Percentiles rank a stretch among this genome's conserved stretches.
These are phyloP conservation scores for Ciconia stormi DNA, from an alignment of 2,113 vertebrate species.

Conservation along the genomic window DNA sequence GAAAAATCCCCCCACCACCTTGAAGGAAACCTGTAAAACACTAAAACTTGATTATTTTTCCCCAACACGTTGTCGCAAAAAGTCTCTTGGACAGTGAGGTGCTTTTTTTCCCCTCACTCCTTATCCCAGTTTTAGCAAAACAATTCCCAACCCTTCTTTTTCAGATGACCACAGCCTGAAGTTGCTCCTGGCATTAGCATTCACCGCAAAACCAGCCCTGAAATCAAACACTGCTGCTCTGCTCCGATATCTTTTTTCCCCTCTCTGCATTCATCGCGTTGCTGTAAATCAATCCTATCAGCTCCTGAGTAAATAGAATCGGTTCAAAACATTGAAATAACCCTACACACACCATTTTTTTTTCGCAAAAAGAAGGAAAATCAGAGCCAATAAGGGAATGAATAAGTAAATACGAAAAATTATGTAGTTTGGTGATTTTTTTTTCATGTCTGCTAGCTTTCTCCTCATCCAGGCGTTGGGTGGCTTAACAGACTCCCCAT, in stretches of 20 bases:
- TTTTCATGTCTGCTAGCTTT: background rate
- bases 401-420: background rate
- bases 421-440: background rate
- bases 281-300: slow-evolving; percentile 21
- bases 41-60: background rate
- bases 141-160: background rate
- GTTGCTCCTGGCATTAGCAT: slow-evolving; percentile 1
- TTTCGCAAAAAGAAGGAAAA: background rate
- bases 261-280: background rate
- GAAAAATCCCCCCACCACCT: background rate
- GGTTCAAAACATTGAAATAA: background rate
- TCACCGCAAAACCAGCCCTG: background rate
- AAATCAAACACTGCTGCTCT: background rate
- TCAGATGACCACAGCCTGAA: background rate
- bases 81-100: accelerated
- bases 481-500: background rate
- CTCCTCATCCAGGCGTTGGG: background rate
- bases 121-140: background rate
- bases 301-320: background rate
- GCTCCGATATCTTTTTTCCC: background rate
- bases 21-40: background rate
- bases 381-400: background rate
- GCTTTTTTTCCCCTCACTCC: background rate
- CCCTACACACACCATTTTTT: background rate
- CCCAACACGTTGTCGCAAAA: background rate